Conservation (phyloP, 1,140 invertebrate species). For the Euwallacea fornicatus region DNA sequence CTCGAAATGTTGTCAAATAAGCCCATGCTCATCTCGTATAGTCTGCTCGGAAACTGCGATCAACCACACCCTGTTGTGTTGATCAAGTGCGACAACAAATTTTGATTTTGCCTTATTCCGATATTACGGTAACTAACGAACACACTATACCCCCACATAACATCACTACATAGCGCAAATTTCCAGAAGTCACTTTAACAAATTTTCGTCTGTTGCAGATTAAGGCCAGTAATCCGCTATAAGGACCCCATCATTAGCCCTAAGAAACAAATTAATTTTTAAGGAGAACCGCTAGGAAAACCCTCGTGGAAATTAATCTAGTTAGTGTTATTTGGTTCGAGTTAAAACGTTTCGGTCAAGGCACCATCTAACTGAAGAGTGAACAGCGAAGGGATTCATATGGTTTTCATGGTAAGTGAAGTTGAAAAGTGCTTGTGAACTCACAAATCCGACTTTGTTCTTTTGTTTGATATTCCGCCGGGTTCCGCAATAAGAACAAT, state of each 20-base stretch:
- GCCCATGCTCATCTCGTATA: constrained; percentile 21
- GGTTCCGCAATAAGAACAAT: neutral
- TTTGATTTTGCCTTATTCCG: too few relatives aligned
- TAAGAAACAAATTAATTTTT: too few relatives aligned
- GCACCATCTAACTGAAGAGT: neutral
- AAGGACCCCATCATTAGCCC: constrained; percentile 2
- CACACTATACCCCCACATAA: too few relatives aligned
- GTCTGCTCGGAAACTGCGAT: constrained; percentile 22
- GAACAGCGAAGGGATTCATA: constrained; percentile 15
- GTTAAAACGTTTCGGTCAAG: too few relatives aligned
- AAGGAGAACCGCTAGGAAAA: too few relatives aligned
- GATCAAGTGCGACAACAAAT: neutral
- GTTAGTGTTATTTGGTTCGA: too few relatives aligned
- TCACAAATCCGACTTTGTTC: neutral
- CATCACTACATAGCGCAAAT: too few relatives aligned
- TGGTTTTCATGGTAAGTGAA: constrained; percentile 29
- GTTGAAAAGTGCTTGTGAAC: neutral
- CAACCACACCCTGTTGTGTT: constrained; percentile 27
- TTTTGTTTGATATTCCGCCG: neutral
- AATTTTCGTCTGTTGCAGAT: neutral
- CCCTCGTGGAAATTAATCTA: too few relatives aligned
- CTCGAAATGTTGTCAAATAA: constrained; percentile 33
- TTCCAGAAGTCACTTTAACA: too few relatives aligned
- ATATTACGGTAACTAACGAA: too few relatives aligned
- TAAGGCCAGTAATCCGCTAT: constrained; percentile 18